These are phyloP conservation scores for Seriola quinqueradiata DNA, from an alignment of 2,113 vertebrate genomes.

Conservation along the genomic window DNA sequence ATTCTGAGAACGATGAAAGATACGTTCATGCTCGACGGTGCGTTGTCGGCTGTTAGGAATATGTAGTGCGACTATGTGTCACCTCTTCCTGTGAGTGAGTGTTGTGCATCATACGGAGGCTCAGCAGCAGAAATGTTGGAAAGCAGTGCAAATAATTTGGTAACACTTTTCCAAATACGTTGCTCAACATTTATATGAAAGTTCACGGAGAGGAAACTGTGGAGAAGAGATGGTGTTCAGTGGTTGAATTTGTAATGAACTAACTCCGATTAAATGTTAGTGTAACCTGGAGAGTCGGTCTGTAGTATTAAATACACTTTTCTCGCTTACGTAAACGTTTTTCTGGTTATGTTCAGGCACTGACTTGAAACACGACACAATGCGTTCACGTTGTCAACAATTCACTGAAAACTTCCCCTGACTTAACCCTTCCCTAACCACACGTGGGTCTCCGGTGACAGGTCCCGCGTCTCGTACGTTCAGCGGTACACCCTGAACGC, in stretches of 20 bases:
- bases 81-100: background rate
- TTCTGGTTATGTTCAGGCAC: no score
- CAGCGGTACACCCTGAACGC: background rate
- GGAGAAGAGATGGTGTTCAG: no score
- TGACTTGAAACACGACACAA: background rate
- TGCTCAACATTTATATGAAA: background rate
- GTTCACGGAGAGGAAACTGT: background rate
- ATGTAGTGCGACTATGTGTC: background rate
- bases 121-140: background rate
- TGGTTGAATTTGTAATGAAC: no score
- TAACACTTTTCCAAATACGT: background rate
- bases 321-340: background rate
- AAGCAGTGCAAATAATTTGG: background rate
- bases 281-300: no score
- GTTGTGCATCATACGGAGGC: background rate
- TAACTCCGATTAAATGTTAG: no score
- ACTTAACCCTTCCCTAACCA: background rate
- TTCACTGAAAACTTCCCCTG: background rate
- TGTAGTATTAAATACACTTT: no score
- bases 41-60: no score
- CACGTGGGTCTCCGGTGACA: background rate
- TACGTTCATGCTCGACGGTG: no score
- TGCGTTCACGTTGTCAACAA: background rate
- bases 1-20: no score
- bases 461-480: background rate